Percentiles rank a stretch among this genome's conserved stretches.
These are phyloP conservation scores for Tipula lateralis DNA, from an alignment of 2,888 invertebrate genomes.

Conservation along the genomic window DNA sequence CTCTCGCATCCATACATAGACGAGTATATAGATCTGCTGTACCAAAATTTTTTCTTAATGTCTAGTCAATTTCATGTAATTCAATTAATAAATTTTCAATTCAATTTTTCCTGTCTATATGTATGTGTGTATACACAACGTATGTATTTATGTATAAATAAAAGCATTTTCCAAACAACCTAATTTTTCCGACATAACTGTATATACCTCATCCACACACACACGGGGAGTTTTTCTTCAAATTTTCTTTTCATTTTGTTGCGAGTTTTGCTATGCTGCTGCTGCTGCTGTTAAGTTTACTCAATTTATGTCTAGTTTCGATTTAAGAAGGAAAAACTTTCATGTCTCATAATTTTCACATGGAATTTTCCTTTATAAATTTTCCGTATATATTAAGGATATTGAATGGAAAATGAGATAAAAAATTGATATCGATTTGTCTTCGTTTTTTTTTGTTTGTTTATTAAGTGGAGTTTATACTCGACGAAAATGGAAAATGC, in stretches of 20 bases:
- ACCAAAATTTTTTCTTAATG: not conserved
- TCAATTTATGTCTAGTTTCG: slow-evolving; percentile 24
- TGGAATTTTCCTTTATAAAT: not conserved
- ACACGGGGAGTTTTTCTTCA: not conserved
- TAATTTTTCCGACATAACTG: not conserved
- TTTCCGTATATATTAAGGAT: not conserved
- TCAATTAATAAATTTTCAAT: slow-evolving; percentile 9
- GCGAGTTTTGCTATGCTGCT: no score
- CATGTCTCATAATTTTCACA: not conserved
- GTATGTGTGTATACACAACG: not conserved
- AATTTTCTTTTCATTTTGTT: not conserved
- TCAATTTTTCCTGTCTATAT: not conserved
- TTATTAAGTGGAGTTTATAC: not conserved
- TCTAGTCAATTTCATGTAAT: slow-evolving; percentile 19
- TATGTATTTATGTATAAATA: not conserved
- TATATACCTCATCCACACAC: not conserved
- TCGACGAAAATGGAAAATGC: slow-evolving; percentile 1
- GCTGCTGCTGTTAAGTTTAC: slow-evolving; percentile 1
- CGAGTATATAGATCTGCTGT: no score
- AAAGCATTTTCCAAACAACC: slow-evolving; percentile 19
- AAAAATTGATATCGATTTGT: slow-evolving; percentile 24
- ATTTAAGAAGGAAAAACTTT: not conserved
- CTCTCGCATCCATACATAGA: not conserved
- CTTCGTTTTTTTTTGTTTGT: not conserved
- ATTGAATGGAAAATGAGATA: not conserved